Percentiles rank a stretch among this genome's conserved stretches.
These are phyloP conservation scores for Blennius ocellaris DNA, from an alignment of 2,113 vertebrate genomes.

Conservation along the genomic window DNA sequence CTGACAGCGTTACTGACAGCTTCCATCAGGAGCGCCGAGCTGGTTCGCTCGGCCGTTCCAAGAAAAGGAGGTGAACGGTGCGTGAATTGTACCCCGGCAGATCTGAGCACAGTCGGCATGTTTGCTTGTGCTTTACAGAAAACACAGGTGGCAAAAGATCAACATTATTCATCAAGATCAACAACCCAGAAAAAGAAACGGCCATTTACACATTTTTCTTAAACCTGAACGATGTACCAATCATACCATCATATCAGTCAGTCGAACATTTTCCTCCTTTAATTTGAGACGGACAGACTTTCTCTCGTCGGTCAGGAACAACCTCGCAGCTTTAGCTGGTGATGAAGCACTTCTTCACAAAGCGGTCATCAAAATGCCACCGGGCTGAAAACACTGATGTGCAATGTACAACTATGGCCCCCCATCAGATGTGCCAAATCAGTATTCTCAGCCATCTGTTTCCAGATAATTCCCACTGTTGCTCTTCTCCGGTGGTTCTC, in stretches of 20 bases:
- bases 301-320: background rate
- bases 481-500: slow-evolving; percentile 47
- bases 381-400: background rate
- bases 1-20: slow-evolving; percentile 35
- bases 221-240: no score
- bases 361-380: background rate
- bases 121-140: background rate
- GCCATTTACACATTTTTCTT: no score
- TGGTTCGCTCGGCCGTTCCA: slow-evolving; percentile 23
- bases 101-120: background rate
- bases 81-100: slow-evolving; percentile 2
- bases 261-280: background rate
- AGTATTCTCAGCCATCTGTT: slow-evolving; percentile 41
- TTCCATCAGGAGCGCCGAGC: slow-evolving; percentile 23
- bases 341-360: slow-evolving; percentile 1
- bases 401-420: background rate
- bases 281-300: background rate
- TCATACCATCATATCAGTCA: background rate
- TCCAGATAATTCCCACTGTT: slow-evolving; percentile 47
- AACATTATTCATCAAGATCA: no score
- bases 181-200: background rate
- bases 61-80: slow-evolving; percentile 15
- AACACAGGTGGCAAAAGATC: slow-evolving; percentile 17
- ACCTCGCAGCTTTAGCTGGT: background rate
- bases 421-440: slow-evolving; percentile 10